Evolutionary conservation across 2,888 invertebrate species (phyloP).

Genomic region (Aquatica leii): DNA sequence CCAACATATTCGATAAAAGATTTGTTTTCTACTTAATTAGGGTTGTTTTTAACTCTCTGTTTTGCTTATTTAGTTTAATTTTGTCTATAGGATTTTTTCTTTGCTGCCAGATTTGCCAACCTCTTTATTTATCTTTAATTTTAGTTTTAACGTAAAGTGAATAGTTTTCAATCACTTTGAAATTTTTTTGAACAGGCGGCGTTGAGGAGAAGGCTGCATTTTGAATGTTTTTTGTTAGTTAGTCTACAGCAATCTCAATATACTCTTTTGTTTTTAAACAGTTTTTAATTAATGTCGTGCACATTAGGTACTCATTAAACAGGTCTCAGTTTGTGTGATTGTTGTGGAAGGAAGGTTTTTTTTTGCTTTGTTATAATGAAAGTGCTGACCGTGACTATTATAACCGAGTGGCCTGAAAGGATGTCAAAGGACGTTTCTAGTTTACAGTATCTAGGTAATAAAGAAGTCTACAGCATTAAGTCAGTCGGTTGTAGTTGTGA

Average conservation of each 20-base stretch:
- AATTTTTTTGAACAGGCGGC: neutral
- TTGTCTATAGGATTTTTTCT: too few relatives aligned
- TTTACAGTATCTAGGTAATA: constrained; percentile 9
- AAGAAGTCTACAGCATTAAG: constrained; percentile 5
- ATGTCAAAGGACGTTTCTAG: constrained; percentile 11
- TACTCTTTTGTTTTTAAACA: too few relatives aligned
- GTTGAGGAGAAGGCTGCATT: neutral
- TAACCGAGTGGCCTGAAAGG: neutral
- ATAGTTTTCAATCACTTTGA: neutral
- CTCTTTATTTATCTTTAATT: too few relatives aligned
- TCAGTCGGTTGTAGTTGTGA: constrained; percentile 17
- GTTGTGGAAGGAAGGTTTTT: too few relatives aligned
- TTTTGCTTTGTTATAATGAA: constrained; percentile 12
- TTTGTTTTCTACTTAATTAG: too few relatives aligned
- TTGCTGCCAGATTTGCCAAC: too few relatives aligned
- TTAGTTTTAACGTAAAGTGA: too few relatives aligned
- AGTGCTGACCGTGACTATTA: constrained; percentile 13
- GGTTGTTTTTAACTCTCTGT: too few relatives aligned
- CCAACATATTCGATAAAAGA: too few relatives aligned
- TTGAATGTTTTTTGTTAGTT: neutral
- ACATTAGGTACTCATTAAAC: too few relatives aligned
- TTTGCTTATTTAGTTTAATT: too few relatives aligned
- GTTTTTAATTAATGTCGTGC: constrained; percentile 22
- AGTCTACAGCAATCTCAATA: neutral
- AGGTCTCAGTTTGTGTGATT: too few relatives aligned